Percentiles rank a stretch among this genome's conserved stretches.
Evolutionary conservation across 2,888 invertebrate genomes (phyloP).

Genomic region (Colostygia pectinataria): DNA sequence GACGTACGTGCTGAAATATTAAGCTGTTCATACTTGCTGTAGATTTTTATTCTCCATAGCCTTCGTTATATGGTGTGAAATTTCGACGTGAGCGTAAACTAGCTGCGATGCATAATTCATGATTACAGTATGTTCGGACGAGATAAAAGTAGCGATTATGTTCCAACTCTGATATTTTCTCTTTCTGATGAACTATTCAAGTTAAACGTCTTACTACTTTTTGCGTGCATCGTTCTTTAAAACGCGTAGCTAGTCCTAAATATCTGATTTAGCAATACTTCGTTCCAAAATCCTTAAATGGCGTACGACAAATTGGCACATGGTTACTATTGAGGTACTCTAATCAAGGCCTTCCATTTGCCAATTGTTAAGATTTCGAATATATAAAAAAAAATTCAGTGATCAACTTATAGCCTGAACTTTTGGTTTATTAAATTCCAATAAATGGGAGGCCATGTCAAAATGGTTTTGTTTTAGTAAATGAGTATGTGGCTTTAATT

Average conservation of each 20-base stretch:
- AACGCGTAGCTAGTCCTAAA: conserved; percentile 24
- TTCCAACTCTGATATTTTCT: conserved; percentile 5
- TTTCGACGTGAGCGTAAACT: conserved; percentile 29
- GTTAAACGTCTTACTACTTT: conserved; percentile 1
- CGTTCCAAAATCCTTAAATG: conserved; percentile 29
- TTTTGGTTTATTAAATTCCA: too few relatives aligned
- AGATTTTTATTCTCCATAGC: conserved; percentile 31
- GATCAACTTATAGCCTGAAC: too few relatives aligned
- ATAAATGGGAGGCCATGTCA: too few relatives aligned
- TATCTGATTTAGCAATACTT: conserved; percentile 31
- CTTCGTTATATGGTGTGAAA: conserved; percentile 46
- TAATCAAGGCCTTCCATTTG: conserved; percentile 8
- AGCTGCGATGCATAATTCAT: conserved; percentile 26
- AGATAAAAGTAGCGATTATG: conserved; percentile 1
- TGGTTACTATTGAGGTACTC: conserved; percentile 19
- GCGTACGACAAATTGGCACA: conserved; percentile 21
- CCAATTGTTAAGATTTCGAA: background rate
- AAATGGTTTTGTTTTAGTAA: too few relatives aligned
- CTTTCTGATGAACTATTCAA: conserved; percentile 1
- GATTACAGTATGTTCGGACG: conserved; percentile 10
- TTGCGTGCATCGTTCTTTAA: conserved; percentile 21
- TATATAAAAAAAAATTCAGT: too few relatives aligned
- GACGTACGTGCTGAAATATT: conserved; percentile 27
- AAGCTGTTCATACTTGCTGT: conserved; percentile 9
- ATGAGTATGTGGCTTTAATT: too few relatives aligned